Base-by-base conservation (phyloP, 2,113 vertebrate genomes). In the Parotia lawesii region DNA sequence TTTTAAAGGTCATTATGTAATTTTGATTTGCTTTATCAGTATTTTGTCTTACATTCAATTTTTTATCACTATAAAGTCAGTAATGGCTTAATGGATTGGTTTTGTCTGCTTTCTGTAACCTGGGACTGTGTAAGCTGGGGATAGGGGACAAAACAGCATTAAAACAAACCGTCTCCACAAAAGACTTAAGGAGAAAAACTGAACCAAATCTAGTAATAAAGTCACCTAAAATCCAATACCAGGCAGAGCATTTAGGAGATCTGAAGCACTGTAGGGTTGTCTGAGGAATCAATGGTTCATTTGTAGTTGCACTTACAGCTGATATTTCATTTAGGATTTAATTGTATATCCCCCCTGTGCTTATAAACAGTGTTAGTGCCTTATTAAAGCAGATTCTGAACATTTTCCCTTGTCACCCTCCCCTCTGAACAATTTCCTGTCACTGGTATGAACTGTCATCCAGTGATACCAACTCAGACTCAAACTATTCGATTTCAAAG, bases 261-360 rank as follows among this genome's bases (percentile, higher is more conserved):
- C 57, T 87, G 62, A 69, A 81, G 69, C 53, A 45, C 53, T 60
- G 12, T 54, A 77, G 64, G 25, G 35, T 51, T 87, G 62, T 73
- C 91, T 89, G 64, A 91, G 78, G 64, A 93, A 92, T 89, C 44
- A 78, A 4, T 72, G 45, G 53, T 75, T 93, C 89, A 79, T 81
- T 73, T 90, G 40, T 91, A 91, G 35, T 58, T 91, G 77, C 45
- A 19, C 45, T 95, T 82, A 57, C 25, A 81, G 57, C 31, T 82
- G 65, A 92, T 90, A 78, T 78, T 91, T 92, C 40, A 7, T 81
- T 92, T 89, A 81, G 50, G 38, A 64, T 75, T 89, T 95, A 92
- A 92, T 81, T 87, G 66, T 87, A 48, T 64, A 69, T 87, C 57
- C 66, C 65, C 66, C 24, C 13, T 22, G 37, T 85, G 70, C 38